Base-by-base conservation (phyloP, 2,888 invertebrate species). In the Archips xylosteana region DNA sequence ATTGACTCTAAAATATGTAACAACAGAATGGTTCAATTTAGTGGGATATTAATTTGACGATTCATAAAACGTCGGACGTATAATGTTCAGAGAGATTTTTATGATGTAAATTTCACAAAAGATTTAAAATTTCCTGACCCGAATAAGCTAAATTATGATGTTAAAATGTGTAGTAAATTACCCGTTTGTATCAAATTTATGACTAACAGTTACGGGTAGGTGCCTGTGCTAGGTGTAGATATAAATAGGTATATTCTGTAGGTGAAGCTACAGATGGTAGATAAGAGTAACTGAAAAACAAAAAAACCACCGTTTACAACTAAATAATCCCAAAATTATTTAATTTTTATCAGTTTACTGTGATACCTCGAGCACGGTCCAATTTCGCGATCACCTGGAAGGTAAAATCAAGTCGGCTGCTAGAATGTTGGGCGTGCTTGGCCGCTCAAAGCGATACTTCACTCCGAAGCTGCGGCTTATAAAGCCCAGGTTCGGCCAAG, bases 111-210 rank as follows among this genome's bases (percentile, higher is more conserved):
- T 87, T 87, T 80, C 39, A 82, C 84, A 83, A 82, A 85, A 84
- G 83, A 82, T 85, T 89, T 85, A 80, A 86, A 86, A 82, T 80
- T 82, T 86, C 87, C 80, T 92, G 91, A 91, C 92, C 91, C 78
- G 77, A 86, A 87, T 89, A 78, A 76, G 71, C 76, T 76, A 32
- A 75, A 77, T 75, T 80, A 76, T 76, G 75, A 78, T 77, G 76
- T 74, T 15, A 54, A 39, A n/a, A 54, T 54, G 15, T 54, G 45
- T 63, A 73, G 72, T 61, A 63, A 64, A 71, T 75, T 34, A 62
- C 59, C 59, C 8, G 51, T 54, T 54, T 54, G 9, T 54, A 8
- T 15, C 23, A 51, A 51, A 51, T 54, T 54, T 54, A 54, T 8
- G 23, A 23, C 51, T 54, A 54, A 54, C 51, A 54, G 51, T 2